phyloP scores from a whole-genome alignment of 2,888 invertebrate genomes.

The Coleophora deauratella region DNA sequence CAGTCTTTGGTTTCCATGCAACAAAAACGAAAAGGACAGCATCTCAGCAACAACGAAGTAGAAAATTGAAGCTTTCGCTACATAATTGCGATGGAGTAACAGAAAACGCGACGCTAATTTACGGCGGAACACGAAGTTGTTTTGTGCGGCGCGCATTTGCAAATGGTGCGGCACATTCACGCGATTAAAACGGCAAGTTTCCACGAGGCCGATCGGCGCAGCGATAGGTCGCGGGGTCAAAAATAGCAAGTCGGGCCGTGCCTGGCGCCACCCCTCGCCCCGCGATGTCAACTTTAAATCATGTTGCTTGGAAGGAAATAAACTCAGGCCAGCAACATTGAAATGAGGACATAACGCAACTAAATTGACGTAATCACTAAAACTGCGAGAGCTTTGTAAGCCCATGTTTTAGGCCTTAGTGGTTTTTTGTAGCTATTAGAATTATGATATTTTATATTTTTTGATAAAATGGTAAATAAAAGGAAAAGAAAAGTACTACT shows the following conservation, averaged over 20 bases:
- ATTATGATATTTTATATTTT: too few species aligned
- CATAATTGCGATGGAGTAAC: constrained; percentile 35
- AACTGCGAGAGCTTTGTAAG: too few species aligned
- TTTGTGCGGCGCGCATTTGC: constrained; percentile 49
- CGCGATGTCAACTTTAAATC: constrained; percentile 72
- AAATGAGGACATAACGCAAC: too few species aligned
- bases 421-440: too few species aligned
- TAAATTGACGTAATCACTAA: too few species aligned
- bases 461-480: too few species aligned
- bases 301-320: constrained; percentile 60
- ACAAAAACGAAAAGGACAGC: too few species aligned
- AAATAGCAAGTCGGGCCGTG: constrained; percentile 60
- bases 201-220: constrained; percentile 65
- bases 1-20: too few species aligned
- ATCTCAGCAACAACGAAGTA: background rate
- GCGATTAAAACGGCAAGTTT: constrained; percentile 64
- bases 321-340: constrained; percentile 15
- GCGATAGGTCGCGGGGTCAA: constrained; percentile 70
- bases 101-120: constrained; percentile 41
- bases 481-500: too few species aligned
- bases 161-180: constrained; percentile 57
- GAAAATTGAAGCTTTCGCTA: constrained; percentile 25
- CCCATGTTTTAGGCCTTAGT: too few species aligned
- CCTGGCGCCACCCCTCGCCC: constrained; percentile 62
- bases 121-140: constrained; percentile 39